Evolutionary conservation across 2,113 vertebrate species (phyloP).

Genomic region (Hipposideros armiger): DNA sequence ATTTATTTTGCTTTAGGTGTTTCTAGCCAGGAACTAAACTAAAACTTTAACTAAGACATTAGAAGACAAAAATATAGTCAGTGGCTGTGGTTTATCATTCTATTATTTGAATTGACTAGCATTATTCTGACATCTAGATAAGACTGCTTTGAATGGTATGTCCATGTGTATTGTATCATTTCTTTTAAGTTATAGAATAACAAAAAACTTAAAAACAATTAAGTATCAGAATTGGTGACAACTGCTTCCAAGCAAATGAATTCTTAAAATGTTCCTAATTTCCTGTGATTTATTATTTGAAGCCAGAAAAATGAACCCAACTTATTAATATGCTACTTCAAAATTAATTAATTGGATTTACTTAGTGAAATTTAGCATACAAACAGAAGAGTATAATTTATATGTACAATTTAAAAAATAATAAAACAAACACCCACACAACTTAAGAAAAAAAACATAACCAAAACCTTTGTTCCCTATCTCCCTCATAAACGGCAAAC

Average conservation of each 20-base stretch:
- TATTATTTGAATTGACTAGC: slow-evolving; percentile 28
- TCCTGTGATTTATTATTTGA: slow-evolving; percentile 17
- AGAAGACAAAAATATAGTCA: slow-evolving; percentile 25
- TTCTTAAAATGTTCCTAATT: slow-evolving; percentile 42
- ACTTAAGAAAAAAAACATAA: slow-evolving; percentile 21
- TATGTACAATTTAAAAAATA: neutral
- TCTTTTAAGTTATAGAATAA: slow-evolving; percentile 23
- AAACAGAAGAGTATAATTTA: slow-evolving; percentile 27
- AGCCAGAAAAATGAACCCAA: slow-evolving; percentile 20
- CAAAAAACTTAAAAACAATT: slow-evolving; percentile 35
- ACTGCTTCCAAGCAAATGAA: neutral
- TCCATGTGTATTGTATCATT: neutral
- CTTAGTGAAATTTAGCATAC: neutral
- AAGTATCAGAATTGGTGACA: neutral
- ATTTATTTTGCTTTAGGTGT: slow-evolving; percentile 22
- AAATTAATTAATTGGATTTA: slow-evolving; percentile 34
- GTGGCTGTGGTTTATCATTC: neutral
- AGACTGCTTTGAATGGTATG: neutral
- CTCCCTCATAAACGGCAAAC: neutral
- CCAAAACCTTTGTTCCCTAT: neutral
- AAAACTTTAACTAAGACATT: slow-evolving; percentile 1
- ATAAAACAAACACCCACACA: neutral
- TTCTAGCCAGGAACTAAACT: slow-evolving; percentile 17
- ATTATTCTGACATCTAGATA: neutral
- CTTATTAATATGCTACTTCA: neutral